Conservation (phyloP, 2,797 vertebrate species). For the Cheirogaleus major region DNA sequence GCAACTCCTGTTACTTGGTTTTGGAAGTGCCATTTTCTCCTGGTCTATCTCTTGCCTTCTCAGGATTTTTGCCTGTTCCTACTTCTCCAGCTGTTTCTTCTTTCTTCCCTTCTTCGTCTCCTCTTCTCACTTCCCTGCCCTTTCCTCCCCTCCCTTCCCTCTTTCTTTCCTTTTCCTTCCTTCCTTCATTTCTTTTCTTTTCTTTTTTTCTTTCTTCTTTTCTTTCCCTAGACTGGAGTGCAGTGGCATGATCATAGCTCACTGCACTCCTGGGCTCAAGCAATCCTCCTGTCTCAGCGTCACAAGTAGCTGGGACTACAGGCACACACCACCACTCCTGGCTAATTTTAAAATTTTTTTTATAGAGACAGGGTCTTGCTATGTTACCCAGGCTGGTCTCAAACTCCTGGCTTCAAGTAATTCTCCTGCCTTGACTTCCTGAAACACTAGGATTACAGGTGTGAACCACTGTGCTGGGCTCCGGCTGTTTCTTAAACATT, state of each 20-base stretch:
- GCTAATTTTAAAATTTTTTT: background rate
- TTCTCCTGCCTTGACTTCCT: background rate
- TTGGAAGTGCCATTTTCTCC: background rate
- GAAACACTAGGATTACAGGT: background rate
- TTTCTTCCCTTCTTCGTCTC: too few relatives aligned
- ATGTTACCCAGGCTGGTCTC: too few relatives aligned
- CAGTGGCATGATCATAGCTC: background rate
- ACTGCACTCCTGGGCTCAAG: background rate
- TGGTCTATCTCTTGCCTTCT: background rate
- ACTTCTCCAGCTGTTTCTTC: too few relatives aligned
- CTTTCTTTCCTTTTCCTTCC: too few relatives aligned
- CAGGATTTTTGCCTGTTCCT: background rate
- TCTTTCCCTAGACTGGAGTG: background rate
- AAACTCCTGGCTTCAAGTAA: too few relatives aligned
- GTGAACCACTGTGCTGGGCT: background rate
- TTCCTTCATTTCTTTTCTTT: too few relatives aligned
- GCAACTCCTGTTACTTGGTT: background rate
- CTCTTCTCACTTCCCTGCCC: too few relatives aligned
- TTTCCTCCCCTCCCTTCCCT: too few relatives aligned
- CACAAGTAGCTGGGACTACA: background rate
- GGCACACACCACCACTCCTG: background rate
- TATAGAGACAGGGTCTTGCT: background rate
- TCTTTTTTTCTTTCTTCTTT: too few relatives aligned
- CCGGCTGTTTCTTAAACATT: background rate
- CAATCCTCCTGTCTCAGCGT: background rate